A percentile compares a stretch with the other conserved stretches of the same genome.
Conservation (phyloP, 2,113 vertebrate species). For the Benitochromis conjunctus region DNA sequence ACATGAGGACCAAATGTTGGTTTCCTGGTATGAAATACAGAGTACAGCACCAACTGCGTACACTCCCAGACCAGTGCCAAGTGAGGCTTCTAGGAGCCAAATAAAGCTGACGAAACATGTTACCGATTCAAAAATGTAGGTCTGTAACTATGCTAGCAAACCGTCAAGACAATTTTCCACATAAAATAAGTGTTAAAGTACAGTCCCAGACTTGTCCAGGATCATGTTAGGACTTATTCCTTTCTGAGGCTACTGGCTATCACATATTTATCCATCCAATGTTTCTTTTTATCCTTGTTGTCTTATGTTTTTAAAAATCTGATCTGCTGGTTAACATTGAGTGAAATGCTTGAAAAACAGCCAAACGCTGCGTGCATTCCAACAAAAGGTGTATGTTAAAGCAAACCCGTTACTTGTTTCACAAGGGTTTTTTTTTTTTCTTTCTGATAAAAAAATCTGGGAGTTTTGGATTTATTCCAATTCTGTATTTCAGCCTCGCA, state of each 20-base stretch:
- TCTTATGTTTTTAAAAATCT: not conserved
- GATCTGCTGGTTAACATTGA: not conserved
- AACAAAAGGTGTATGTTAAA: not conserved
- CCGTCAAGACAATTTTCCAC: not conserved
- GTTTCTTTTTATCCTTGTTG: not conserved
- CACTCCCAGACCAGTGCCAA: constrained; percentile 34
- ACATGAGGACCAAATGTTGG: constrained; percentile 61
- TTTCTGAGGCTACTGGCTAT: not conserved
- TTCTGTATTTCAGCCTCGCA: not conserved
- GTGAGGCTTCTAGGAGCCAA: constrained; percentile 23
- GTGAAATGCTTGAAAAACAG: not conserved
- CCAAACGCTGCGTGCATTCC: not conserved
- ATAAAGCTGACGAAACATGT: constrained; percentile 13
- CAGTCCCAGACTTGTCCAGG: not conserved
- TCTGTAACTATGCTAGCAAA: not conserved
- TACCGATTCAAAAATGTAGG: not conserved
- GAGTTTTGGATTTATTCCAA: constrained; percentile 13
- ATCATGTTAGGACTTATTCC: not conserved
- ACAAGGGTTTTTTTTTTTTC: not conserved
- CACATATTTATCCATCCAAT: not conserved
- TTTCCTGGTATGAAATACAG: constrained; percentile 30
- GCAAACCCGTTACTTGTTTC: not conserved
- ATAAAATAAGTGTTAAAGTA: not conserved
- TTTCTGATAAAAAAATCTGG: not conserved
- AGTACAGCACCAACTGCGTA: constrained; percentile 35